phyloP scores from a whole-genome alignment of 1,140 invertebrate genomes.

The Cydia pomonella region DNA sequence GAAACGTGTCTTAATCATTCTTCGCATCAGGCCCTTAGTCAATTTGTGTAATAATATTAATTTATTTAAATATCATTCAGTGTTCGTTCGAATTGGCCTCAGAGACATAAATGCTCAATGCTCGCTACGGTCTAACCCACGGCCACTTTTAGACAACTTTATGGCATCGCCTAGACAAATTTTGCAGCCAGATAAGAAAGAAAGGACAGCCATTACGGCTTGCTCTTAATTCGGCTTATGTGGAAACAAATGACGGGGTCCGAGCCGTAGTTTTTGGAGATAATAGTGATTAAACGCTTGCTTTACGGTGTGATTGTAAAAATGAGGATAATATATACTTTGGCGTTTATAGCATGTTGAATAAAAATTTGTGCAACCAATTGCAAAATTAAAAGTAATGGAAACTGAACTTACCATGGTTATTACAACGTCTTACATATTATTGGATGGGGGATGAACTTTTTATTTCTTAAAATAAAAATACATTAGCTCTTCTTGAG shows the following conservation, averaged over 20 bases:
- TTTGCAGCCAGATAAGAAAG: slow-evolving; percentile 72
- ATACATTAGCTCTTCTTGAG: no score
- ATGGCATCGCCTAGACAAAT: slow-evolving; percentile 73
- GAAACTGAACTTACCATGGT: no score
- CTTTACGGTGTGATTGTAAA: neutral
- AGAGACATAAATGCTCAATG: neutral
- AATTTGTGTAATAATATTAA: no score
- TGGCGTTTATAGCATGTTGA: neutral
- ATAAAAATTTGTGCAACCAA: no score
- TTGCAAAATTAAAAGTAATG: no score
- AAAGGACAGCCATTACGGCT: slow-evolving; percentile 63
- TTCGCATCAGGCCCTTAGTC: no score
- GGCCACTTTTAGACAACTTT: slow-evolving; percentile 57
- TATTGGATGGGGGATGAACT: no score
- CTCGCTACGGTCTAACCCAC: neutral
- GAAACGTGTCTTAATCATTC: no score
- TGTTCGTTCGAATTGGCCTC: no score
- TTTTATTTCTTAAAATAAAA: no score
- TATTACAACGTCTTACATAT: no score
- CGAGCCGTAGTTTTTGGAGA: slow-evolving; percentile 60
- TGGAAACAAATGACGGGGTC: slow-evolving; percentile 54
- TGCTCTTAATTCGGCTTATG: slow-evolving; percentile 66
- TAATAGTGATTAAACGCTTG: slow-evolving; percentile 65
- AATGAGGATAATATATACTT: neutral
- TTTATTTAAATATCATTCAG: no score